A percentile compares a stretch with the other conserved stretches of the same genome.
phyloP scores from a whole-genome alignment of 2,888 invertebrate genomes.

The Dryococelus australis region DNA sequence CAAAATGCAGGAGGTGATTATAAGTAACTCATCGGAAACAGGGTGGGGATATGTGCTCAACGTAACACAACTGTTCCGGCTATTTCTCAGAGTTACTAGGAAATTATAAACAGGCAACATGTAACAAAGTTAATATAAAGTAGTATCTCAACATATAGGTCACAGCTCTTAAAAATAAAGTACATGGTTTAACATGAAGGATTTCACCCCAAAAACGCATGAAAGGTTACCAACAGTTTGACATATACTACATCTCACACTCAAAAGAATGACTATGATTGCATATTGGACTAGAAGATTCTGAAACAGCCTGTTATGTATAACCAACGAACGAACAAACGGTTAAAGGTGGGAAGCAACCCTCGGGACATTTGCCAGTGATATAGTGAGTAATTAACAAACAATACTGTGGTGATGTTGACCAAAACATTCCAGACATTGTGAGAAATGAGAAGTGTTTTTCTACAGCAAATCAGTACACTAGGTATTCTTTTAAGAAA shows the following conservation, averaged over 20 bases:
- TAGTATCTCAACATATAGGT: slow-evolving; percentile 21
- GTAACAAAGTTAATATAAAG: slow-evolving; percentile 22
- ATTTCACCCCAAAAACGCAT: slow-evolving; percentile 39
- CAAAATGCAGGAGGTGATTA: not conserved
- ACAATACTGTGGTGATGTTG: slow-evolving; percentile 31
- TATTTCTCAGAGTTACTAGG: slow-evolving; percentile 26
- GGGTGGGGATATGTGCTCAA: not conserved
- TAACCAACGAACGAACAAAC: slow-evolving; percentile 46
- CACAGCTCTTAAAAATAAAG: slow-evolving; percentile 20
- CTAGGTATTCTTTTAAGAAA: slow-evolving; percentile 59
- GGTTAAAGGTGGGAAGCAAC: slow-evolving; percentile 46
- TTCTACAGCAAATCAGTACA: slow-evolving; percentile 47
- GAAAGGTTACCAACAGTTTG: slow-evolving; percentile 57
- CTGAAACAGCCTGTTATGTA: slow-evolving; percentile 47
- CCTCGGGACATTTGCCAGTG: slow-evolving; percentile 46
- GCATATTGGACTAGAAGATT: slow-evolving; percentile 48
- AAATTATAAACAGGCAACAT: slow-evolving; percentile 27
- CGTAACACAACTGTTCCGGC: slow-evolving; percentile 21
- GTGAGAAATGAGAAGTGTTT: slow-evolving; percentile 45
- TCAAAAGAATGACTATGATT: slow-evolving; percentile 56
- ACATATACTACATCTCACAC: slow-evolving; percentile 65
- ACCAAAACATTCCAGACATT: slow-evolving; percentile 33
- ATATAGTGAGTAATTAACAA: slow-evolving; percentile 39
- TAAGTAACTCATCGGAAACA: slow-evolving; percentile 20
- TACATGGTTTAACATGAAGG: slow-evolving; percentile 39